Evolutionary conservation across 2,888 invertebrate species (phyloP), one percentile per base, ranked within the genome.

Genomic region (Torymus aiolomorphi): DNA sequence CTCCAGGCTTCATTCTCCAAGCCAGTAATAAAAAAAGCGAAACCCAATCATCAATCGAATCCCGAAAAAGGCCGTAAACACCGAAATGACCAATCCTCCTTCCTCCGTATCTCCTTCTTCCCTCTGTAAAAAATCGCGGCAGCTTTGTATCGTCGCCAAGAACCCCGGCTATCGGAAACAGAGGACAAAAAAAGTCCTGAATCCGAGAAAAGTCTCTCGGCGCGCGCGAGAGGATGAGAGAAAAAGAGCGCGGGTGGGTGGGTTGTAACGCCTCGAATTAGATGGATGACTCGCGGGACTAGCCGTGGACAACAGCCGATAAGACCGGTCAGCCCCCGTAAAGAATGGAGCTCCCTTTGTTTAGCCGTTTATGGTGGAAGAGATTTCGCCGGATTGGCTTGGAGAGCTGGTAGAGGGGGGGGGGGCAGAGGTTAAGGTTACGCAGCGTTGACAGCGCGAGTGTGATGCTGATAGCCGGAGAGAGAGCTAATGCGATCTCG

Each of bases 301-400:
- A 85, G 87, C 83, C 82, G 88, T 88, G 89, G 89, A 89, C 89
- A 87, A 86, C 84, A 87, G 84, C 86, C 88, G 90, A 90, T 90
- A 90, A 90, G 84, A 84, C 82, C 81, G 51, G 71, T 69, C 65
- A 49, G 74, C 66, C 24, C 24, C 24, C 84, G 84, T 87, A 86
- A 89, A 90, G 89, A 89, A 90, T 89, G 86, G 88, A 89, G 87
- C 88, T 89, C 3, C 24, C 89, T 90, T 90, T 90, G 90, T 90
- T 90, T 90, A 90, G 90, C 89, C 90, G 90, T 90, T 90, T 90
- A 90, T 88, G 88, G 89, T 88, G 88, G 88, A 76, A 89, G 89
- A 89, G 90, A 90, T 90, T 90, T 89, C 86, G 88, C 84, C 86
- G 89, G 89, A 89, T 89, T 88, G 90, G 85, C 88, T 3, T 2